Evolutionary conservation across 2,797 vertebrate genomes (phyloP).

Genomic region (Muscicapa striata): DNA sequence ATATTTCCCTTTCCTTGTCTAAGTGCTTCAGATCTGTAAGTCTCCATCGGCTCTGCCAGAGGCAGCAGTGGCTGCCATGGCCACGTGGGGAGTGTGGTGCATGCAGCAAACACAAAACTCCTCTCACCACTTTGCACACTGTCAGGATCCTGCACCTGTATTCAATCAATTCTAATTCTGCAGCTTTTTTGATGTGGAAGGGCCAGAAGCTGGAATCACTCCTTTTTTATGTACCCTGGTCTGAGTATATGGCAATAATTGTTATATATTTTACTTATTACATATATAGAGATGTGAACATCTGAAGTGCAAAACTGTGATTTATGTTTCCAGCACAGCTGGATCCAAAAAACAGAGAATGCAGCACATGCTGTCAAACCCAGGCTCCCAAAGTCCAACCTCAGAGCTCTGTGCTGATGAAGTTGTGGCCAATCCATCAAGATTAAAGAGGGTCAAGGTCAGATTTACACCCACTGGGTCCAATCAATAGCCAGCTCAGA

Average conservation of each 20-base stretch:
- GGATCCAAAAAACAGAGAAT: not conserved
- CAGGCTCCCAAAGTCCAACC: not conserved
- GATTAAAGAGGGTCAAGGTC: conserved; percentile 10
- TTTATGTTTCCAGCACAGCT: not conserved
- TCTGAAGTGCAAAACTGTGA: not conserved
- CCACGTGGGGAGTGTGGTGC: not conserved
- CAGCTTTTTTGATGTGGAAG: not conserved
- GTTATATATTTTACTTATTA: not conserved
- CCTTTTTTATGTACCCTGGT: not conserved
- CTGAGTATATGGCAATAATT: not conserved
- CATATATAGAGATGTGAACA: not conserved
- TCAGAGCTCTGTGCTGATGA: not conserved
- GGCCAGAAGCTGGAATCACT: not conserved
- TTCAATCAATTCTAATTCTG: not conserved
- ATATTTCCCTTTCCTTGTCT: not conserved
- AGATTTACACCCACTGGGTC: not conserved
- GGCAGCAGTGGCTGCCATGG: not conserved
- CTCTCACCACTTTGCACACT: not conserved
- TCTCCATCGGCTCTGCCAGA: not conserved
- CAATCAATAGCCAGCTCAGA: not conserved
- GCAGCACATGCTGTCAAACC: not conserved
- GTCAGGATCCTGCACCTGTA: not conserved
- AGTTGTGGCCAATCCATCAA: not conserved
- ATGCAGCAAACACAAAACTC: not conserved
- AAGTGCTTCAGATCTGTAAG: not conserved